These are phyloP conservation scores for Teleogryllus occipitalis DNA, from an alignment of 1,140 invertebrate genomes.

Conservation along the genomic window DNA sequence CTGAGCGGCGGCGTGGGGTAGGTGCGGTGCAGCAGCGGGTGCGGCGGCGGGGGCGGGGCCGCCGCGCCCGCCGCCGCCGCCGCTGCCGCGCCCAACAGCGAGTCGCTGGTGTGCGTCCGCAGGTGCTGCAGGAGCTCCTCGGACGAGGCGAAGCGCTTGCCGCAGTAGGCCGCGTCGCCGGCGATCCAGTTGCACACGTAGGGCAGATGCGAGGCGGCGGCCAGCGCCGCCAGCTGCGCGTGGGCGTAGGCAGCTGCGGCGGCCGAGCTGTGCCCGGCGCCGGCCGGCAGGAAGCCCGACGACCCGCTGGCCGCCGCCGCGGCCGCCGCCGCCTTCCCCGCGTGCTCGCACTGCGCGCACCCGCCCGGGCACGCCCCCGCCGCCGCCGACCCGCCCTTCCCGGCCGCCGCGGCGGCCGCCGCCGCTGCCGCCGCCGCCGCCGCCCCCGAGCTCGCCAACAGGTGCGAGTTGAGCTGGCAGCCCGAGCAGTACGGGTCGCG, in stretches of 20 bases:
- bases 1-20: constrained; percentile 80
- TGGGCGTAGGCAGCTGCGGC: constrained; percentile 60
- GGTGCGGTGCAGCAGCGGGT: constrained; percentile 60
- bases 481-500: constrained; percentile 87
- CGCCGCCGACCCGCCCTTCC: constrained; percentile 19
- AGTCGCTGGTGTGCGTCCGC: constrained; percentile 66
- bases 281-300: constrained; percentile 50
- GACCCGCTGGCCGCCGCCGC: constrained; percentile 60
- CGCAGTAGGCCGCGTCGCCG: constrained; percentile 78
- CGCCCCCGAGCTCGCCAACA: constrained; percentile 40
- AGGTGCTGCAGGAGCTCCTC: constrained; percentile 87
- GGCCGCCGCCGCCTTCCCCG: constrained; percentile 50
- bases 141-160: constrained; percentile 78
- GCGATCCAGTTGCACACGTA: constrained; percentile 90
- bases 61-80: constrained; percentile 32
- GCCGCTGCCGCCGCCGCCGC: constrained; percentile 35
- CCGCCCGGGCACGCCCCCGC: constrained; percentile 70
- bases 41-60: constrained; percentile 46
- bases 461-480: constrained; percentile 76
- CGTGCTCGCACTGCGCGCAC: constrained; percentile 83
- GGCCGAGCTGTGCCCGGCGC: constrained; percentile 26
- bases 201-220: constrained; percentile 63
- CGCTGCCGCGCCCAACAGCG: constrained; percentile 31
- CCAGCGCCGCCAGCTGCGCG: constrained; percentile 61
- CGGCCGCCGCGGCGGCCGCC: constrained; percentile 34